phyloP scores from a whole-genome alignment of 2,113 vertebrate genomes.

The Ammodytes marinus region DNA sequence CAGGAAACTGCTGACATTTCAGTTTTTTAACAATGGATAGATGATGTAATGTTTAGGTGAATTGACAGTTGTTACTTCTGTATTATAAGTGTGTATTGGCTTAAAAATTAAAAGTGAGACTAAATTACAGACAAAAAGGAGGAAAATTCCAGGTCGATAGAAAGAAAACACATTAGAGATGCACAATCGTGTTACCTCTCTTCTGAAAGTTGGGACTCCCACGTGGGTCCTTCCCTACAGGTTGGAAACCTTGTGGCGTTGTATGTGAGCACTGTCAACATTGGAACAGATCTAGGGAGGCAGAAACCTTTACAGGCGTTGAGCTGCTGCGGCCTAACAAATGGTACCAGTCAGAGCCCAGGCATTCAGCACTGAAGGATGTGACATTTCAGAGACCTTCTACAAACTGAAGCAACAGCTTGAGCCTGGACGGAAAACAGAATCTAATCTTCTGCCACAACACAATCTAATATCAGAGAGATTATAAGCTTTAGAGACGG shows the following conservation, averaged over 20 bases:
- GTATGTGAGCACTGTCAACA: conserved; percentile 38
- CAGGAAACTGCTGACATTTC: neutral
- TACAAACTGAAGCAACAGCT: conserved; percentile 48
- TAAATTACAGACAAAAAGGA: neutral
- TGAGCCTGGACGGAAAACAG: conserved; percentile 24
- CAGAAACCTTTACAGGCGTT: conserved; percentile 53
- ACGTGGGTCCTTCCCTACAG: neutral
- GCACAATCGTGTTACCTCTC: neutral
- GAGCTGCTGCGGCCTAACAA: conserved; percentile 58
- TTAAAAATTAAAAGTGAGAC: neutral
- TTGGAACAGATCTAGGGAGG: conserved; percentile 50
- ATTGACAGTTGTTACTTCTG: neutral
- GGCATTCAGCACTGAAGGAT: conserved; percentile 50
- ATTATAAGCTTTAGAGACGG: neutral
- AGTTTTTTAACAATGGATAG: neutral
- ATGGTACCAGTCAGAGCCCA: conserved; percentile 43
- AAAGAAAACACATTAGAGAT: neutral
- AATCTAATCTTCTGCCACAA: neutral
- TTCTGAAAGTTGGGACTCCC: conserved; percentile 1
- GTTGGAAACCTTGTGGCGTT: conserved; percentile 28
- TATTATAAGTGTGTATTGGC: neutral
- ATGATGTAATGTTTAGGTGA: neutral
- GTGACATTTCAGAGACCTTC: conserved; percentile 73
- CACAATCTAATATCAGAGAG: neutral
- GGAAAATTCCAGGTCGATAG: neutral